Conservation (phyloP, 2,113 vertebrate species). For the Benitochromis conjunctus region DNA sequence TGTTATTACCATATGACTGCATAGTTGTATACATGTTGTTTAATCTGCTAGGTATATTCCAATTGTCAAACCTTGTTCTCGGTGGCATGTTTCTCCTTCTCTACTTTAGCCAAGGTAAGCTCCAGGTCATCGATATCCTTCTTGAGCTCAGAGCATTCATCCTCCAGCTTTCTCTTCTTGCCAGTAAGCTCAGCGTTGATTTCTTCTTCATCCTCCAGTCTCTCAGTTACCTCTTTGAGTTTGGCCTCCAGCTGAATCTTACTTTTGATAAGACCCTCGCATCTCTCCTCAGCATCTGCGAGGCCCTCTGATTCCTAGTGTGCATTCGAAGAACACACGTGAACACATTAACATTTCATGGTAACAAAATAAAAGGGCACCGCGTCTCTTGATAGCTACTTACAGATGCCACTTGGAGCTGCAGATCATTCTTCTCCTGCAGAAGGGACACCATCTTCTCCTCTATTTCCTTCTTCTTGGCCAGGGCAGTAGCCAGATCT, state of each 20-base stretch:
- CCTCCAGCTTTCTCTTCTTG: conserved; percentile 82
- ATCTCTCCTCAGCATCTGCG: conserved; percentile 59
- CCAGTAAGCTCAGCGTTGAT: conserved; percentile 79
- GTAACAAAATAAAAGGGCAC: background rate
- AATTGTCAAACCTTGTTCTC: background rate
- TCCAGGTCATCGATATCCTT: conserved; percentile 22
- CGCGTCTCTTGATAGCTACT: background rate
- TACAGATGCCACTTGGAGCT: conserved; percentile 50
- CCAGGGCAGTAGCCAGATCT: conserved; percentile 44
- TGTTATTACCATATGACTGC: background rate
- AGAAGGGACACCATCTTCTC: conserved; percentile 60
- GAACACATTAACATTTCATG: background rate
- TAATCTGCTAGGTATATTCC: background rate
- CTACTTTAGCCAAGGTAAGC: background rate
- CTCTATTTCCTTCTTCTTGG: conserved; percentile 55
- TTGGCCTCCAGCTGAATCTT: conserved; percentile 67
- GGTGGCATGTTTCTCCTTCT: background rate
- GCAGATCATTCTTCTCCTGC: conserved; percentile 54
- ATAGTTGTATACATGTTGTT: background rate
- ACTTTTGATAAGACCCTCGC: conserved; percentile 62
- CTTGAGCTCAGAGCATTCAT: conserved; percentile 73
- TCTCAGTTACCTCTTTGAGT: conserved; percentile 76
- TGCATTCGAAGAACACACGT: background rate
- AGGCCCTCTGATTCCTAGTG: conserved; percentile 59
- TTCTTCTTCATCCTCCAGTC: conserved; percentile 81